phyloP scores from a whole-genome alignment of 2,797 vertebrate species.

The Botia kubotai region DNA sequence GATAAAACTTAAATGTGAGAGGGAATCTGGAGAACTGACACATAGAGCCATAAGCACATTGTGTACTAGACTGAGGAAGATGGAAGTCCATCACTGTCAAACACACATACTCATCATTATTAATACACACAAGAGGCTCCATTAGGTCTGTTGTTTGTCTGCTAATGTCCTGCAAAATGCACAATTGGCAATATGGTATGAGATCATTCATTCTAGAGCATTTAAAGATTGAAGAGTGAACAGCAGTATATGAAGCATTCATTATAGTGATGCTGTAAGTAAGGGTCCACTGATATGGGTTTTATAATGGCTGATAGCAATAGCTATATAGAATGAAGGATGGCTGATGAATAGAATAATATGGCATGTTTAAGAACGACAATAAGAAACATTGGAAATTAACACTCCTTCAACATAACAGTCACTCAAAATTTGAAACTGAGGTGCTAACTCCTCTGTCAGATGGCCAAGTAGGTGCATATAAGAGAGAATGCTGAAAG shows the following conservation, averaged over 20 bases:
- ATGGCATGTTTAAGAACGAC: not conserved
- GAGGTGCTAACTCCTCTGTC: not conserved
- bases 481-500: not conserved
- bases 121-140: conserved; percentile 62
- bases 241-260: not conserved
- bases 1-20: conserved; percentile 36
- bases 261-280: conserved; percentile 37
- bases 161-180: conserved; percentile 64
- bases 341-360: not conserved
- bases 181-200: conserved; percentile 49
- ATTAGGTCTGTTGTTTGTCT: conserved; percentile 63
- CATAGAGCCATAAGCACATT: conserved; percentile 19
- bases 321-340: not conserved
- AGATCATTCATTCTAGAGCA: conserved; percentile 59
- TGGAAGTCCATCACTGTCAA: conserved; percentile 69
- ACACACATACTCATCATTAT: conserved; percentile 65
- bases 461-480: not conserved
- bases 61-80: conserved; percentile 29
- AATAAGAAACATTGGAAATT: not conserved
- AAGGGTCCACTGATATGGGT: not conserved
- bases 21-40: not conserved
- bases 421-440: not conserved
- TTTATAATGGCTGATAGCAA: conserved; percentile 21
- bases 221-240: conserved; percentile 32
- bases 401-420: not conserved